Evolutionary conservation across 2,113 vertebrate species (phyloP), one percentile per base, ranked within the genome.

Genomic region (Plectropomus leopardus): DNA sequence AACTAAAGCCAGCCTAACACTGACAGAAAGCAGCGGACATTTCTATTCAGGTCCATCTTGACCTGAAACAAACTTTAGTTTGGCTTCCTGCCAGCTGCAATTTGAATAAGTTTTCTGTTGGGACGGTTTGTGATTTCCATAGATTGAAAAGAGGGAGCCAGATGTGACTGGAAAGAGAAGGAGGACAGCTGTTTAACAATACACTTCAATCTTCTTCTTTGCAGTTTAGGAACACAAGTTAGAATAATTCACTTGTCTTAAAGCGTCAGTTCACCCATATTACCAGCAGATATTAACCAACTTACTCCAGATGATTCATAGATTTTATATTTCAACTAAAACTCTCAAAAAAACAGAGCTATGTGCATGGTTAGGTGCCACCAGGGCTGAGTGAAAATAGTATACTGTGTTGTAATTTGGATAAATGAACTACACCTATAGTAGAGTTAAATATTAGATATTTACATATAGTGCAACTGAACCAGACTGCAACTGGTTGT

Each of bases 111-210:
- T 60, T 19, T 21, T 60, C 42, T 19, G 55, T 72, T 24, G 1
- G 55, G 21, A 32, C 19, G 26, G 70, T 60, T 60, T 48, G 21
- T 34, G 30, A 60, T 72, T 48, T 60, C 28, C 28, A 72, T 34
- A 11, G 17, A 45, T 47, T 30, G 26, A 59, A 23, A 32, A 47
- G 28, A 32, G 30, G 10, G 16, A 55, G 51, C 14, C 10, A 0
- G 19, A 14, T 30, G 36, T 30, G 34, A 58, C 28, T 55, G 23
- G 32, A 24, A 24, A 45, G 42, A 47, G 26, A 8, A 16, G 7
- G 5, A 17, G 9, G 16, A 8, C 13, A 57, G 26, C 3, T n/a
- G 45, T 28, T 55, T 57, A 54, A 24, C 55, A 15, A 11, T 14
- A 23, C 58, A 42, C n/a, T 15, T 45, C 15, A 30, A 3, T 66